Base-by-base conservation (phyloP, 2,797 vertebrate genomes). In the Dallia pectoralis region DNA sequence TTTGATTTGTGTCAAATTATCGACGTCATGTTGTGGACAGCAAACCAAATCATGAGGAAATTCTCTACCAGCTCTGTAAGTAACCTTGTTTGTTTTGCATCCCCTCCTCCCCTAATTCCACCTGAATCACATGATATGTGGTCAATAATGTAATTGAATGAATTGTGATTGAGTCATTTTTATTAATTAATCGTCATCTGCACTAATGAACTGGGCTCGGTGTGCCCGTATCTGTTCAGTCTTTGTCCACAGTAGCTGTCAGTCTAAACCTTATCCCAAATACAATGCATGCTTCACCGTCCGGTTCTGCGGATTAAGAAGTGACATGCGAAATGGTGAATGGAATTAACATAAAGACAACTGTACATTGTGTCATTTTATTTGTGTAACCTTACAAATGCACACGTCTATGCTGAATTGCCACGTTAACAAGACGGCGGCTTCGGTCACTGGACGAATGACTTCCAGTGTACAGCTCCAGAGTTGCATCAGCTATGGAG, bases 11-110 rank as follows among this genome's bases (percentile, higher is more conserved):
- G 47, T 14, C 18, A 6, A 9, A 27, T 48, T 27, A 53, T 56
- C 84, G 84, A 69, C 86, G 89, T 78, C 47, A 96, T 96, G 95
- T 80, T 95, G 91, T 93, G 93, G 92, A 86, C 90, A 68, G 89
- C 90, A 73, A 85, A 78, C 40, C 84, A 85, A 74, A 84, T 93
- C 80, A 78, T 94, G 3, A 92, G 95, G 90, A 93, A 77, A 81
- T 91, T 96, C 90, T 95, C 93, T 90, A 94, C 91, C 61, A 86
- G 92, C 36, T 89, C 92, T 29, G 95, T 96, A 89, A 96, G 95
- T 93, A 87, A 32, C 61, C 19, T 6, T 73, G 32, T 44, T 30
- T 56, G 14, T 74, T 70, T 72, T 56, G 8, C 29, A 32, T 18
- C n/a, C 40, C n/a, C 19, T 36, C 11, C n/a, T 19, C n/a, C 4